phyloP scores from a whole-genome alignment of 2,797 vertebrate genomes.

The Catostomus latipinnis region DNA sequence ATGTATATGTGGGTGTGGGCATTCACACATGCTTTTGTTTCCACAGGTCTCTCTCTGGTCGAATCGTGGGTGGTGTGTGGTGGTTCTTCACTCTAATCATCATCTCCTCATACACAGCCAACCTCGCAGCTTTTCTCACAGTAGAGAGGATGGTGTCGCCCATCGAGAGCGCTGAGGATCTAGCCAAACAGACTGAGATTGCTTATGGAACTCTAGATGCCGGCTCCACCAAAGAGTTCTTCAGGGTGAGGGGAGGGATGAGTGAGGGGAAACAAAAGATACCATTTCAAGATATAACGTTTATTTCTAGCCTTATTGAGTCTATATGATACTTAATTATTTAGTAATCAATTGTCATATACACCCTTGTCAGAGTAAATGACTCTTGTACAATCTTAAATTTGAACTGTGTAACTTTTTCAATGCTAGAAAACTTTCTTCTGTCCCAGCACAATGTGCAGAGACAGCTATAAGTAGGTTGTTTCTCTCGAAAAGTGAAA shows the following conservation, averaged over 20 bases:
- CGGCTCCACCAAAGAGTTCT: slow-evolving; percentile 98
- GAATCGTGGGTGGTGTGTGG: slow-evolving; percentile 98
- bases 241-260: slow-evolving; percentile 82
- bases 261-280: background rate
- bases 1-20: background rate
- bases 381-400: too few species aligned
- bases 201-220: slow-evolving; percentile 96
- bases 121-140: slow-evolving; percentile 97
- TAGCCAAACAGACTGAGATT: slow-evolving; percentile 98
- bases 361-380: too few species aligned
- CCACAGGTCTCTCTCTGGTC: slow-evolving; percentile 92
- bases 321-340: too few species aligned
- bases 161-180: slow-evolving; percentile 97
- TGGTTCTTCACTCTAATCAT: slow-evolving; percentile 99
- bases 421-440: too few species aligned
- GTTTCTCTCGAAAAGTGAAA: too few species aligned
- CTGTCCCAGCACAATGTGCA: too few species aligned
- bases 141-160: slow-evolving; percentile 99
- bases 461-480: too few species aligned
- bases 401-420: too few species aligned
- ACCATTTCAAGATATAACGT: background rate
- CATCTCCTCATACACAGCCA: slow-evolving; percentile 99
- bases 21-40: slow-evolving; percentile 5
- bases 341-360: too few species aligned
- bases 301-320: background rate